Evolutionary conservation across 2,113 vertebrate species (phyloP), one percentile per base, ranked within the genome.

Genomic region (Pseudorasbora parva): DNA sequence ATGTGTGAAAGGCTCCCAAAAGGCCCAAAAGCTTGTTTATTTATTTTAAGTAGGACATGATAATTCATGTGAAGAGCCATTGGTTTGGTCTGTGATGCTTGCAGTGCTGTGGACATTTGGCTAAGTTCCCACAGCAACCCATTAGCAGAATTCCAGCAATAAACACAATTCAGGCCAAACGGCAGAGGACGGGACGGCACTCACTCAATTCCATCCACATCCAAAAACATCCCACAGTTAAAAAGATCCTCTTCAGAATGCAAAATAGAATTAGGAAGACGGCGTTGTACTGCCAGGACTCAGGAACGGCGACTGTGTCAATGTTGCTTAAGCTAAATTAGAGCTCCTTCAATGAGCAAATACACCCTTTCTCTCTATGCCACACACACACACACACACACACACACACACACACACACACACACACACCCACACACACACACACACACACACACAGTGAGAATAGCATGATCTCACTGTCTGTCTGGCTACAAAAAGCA

Each of bases 31-130:
- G 69, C 81, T 60, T 82, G 68, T 73, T 72, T 59, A 60, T 62
- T 77, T 25, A 85, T 87, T 87, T 87, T 85, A 69, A 79, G 75
- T 75, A 78, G 86, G 74, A 71, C 60, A 78, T 87, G 86, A 87
- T 87, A 87, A 87, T 88, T 88, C 83, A 76, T 72, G 49, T 64
- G 82, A 64, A 68, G 81, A 62, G 64, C 76, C 60, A 71, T 66
- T 79, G 54, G 62, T 41, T 41, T 69, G 79, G 79, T 69, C 21
- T 8, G 51, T 74, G 56, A 30, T 15, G 73, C 76, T 33, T 57
- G 41, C 71, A 66, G 33, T 12, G 37, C 68, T 72, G 51, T 76
- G 60, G 79, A 79, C 57, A 73, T 79, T 68, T 82, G 82, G 84
- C 77, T 30, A 71, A 69, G 81, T n/a, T 76, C 59, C 78, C 68